phyloP scores from a whole-genome alignment of 1,140 invertebrate genomes.

The Drosophila jambulina region DNA sequence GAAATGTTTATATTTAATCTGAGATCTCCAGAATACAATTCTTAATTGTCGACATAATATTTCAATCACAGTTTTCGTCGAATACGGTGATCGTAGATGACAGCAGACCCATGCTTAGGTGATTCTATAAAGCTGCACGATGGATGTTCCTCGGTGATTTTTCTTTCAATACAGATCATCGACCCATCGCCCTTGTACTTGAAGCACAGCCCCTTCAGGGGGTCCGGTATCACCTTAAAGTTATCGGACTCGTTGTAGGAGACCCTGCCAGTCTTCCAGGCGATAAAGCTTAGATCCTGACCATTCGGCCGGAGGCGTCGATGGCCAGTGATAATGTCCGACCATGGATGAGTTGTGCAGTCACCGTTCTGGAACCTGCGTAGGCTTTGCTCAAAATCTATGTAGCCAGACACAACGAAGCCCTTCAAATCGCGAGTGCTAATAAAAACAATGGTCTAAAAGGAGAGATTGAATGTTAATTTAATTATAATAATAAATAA shows the following conservation, averaged over 20 bases:
- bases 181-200: constrained; percentile 23
- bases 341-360: constrained; percentile 5
- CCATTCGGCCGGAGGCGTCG: constrained; percentile 18
- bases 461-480: not conserved
- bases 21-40: not conserved
- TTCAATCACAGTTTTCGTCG: constrained; percentile 16
- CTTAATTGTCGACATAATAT: not conserved
- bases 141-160: constrained; percentile 8
- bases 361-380: constrained; percentile 1
- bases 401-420: constrained; percentile 34
- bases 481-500: not conserved
- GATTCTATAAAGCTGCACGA: constrained; percentile 27
- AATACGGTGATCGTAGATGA: constrained; percentile 37
- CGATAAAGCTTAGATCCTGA: constrained; percentile 35
- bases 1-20: not conserved
- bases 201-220: constrained; percentile 26
- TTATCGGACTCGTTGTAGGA: constrained; percentile 36
- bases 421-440: constrained; percentile 30
- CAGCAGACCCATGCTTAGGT: constrained; percentile 18
- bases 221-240: constrained; percentile 6
- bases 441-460: constrained; percentile 38
- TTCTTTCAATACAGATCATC: constrained; percentile 16
- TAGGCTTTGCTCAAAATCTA: constrained; percentile 39
- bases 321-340: constrained; percentile 6
- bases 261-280: constrained; percentile 23